Evolutionary conservation across 2,888 invertebrate genomes (phyloP).

Genomic region (Nomada lathburiana): DNA sequence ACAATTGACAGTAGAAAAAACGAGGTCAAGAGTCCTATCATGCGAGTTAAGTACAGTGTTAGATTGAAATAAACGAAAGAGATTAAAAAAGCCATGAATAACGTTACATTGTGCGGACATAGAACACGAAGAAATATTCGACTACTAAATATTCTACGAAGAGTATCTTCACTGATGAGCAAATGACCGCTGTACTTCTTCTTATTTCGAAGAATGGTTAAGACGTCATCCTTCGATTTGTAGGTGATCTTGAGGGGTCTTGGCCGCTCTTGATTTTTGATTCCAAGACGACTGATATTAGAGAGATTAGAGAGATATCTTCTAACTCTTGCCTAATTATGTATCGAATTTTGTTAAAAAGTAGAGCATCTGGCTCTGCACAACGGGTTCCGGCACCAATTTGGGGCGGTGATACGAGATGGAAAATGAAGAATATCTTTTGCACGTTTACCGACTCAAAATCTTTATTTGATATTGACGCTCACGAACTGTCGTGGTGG

Average conservation of each 20-base stretch:
- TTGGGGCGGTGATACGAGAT: too few relatives aligned
- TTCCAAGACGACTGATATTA: neutral
- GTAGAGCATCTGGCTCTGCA: neutral
- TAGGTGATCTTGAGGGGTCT: constrained; percentile 2
- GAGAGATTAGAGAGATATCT: neutral
- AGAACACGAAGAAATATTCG: neutral
- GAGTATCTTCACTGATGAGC: neutral
- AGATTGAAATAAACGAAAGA: constrained; percentile 1
- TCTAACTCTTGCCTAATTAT: constrained; percentile 2
- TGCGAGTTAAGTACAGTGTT: neutral
- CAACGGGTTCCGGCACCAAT: too few relatives aligned
- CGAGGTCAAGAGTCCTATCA: constrained; percentile 7
- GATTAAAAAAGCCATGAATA: neutral
- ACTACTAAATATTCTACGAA: too few relatives aligned
- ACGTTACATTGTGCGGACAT: neutral
- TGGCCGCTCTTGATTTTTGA: neutral
- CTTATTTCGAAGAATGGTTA: constrained; percentile 1
- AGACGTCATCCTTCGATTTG: neutral
- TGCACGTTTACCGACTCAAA: too few relatives aligned
- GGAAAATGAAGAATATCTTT: too few relatives aligned
- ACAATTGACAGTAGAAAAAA: neutral
- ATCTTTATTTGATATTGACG: too few relatives aligned
- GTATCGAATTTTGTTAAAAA: neutral
- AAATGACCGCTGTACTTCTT: neutral
- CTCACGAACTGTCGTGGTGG: too few relatives aligned